phyloP scores from a whole-genome alignment of 2,113 vertebrate species.

The Campylomormyrus numenius region DNA sequence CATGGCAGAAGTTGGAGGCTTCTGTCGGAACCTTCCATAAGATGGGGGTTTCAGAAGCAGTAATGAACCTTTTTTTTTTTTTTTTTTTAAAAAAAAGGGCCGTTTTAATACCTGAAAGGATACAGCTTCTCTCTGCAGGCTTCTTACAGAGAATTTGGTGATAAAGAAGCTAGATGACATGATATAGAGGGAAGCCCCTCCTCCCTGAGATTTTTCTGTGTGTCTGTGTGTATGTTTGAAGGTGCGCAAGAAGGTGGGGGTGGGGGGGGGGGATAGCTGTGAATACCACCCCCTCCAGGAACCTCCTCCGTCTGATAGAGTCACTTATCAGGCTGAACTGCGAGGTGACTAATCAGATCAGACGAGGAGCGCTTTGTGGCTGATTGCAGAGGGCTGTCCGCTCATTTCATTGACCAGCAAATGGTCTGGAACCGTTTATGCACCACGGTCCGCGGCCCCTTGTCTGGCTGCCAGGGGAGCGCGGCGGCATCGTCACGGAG shows the following conservation, averaged over 20 bases:
- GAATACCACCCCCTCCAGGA: background rate
- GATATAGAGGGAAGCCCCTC: background rate
- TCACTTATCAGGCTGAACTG: background rate
- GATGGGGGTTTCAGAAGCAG: background rate
- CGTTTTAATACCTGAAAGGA: background rate
- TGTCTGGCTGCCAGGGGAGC: constrained; percentile 47
- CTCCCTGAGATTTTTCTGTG: background rate
- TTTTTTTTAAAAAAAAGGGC: background rate
- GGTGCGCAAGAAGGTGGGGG: background rate
- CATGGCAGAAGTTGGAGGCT: background rate
- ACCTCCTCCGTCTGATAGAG: background rate
- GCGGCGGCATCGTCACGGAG: background rate
- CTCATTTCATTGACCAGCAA: constrained; percentile 65
- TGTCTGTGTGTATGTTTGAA: background rate
- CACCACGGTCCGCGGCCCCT: constrained; percentile 34
- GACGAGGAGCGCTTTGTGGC: constrained; percentile 44
- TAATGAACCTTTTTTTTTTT: background rate
- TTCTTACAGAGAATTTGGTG: background rate
- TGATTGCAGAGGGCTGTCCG: constrained; percentile 52
- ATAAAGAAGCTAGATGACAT: background rate
- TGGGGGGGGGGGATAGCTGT: background rate
- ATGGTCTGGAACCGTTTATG: constrained; percentile 62
- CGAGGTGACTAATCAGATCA: constrained; percentile 36
- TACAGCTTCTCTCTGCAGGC: background rate
- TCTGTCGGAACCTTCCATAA: background rate